Evolutionary conservation across 2,113 vertebrate species (phyloP).

Genomic region (Calidris pugnax): DNA sequence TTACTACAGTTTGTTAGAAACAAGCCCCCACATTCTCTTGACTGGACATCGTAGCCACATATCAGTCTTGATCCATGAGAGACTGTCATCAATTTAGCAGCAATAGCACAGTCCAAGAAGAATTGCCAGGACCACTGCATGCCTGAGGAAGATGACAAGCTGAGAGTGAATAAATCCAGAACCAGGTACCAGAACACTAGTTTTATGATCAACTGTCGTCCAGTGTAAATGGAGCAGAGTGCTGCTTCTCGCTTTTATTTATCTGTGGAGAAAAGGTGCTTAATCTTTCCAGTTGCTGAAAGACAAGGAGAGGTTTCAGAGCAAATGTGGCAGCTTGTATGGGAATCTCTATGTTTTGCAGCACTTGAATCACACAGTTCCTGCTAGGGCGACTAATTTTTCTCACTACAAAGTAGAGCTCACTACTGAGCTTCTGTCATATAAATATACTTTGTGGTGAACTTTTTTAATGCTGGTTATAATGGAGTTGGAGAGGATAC

Average conservation of each 20-base stretch:
- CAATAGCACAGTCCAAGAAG: not conserved
- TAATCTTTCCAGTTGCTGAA: constrained; percentile 28
- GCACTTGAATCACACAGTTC: not conserved
- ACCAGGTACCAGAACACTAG: constrained; percentile 33
- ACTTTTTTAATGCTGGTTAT: not conserved
- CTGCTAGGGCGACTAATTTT: not conserved
- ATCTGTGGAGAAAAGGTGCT: constrained; percentile 24
- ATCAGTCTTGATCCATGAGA: not conserved
- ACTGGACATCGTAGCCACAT: not conserved
- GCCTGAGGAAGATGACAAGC: constrained; percentile 13
- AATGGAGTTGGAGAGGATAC: not conserved
- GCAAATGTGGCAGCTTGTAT: not conserved
- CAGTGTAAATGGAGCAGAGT: constrained; percentile 12
- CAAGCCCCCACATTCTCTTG: not conserved
- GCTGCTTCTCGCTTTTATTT: not conserved
- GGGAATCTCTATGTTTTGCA: not conserved
- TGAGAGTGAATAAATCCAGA: constrained; percentile 51
- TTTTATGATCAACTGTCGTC: constrained; percentile 40
- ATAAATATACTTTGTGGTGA: not conserved
- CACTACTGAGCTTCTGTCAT: not conserved
- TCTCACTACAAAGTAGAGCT: not conserved
- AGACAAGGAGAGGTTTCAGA: constrained; percentile 14
- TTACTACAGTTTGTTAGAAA: not conserved
- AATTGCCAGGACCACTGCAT: not conserved
- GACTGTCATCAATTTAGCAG: not conserved